phyloP scores from a whole-genome alignment of 2,113 vertebrate genomes.

The Limnothrissa miodon region DNA sequence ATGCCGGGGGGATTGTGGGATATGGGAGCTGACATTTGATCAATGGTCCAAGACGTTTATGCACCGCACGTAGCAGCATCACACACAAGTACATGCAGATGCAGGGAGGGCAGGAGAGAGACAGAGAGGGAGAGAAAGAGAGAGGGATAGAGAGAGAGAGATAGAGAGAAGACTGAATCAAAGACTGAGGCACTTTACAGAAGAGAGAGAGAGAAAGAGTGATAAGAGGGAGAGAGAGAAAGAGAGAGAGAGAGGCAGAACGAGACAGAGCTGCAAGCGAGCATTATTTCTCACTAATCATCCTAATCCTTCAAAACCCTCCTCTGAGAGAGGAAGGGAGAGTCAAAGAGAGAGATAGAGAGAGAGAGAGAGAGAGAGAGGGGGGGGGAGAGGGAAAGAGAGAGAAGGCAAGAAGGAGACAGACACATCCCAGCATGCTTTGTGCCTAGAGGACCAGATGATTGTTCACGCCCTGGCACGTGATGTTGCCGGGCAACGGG shows the following conservation, averaged over 20 bases:
- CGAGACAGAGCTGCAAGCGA: background rate
- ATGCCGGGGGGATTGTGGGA: background rate
- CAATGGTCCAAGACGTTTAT: conserved; percentile 8
- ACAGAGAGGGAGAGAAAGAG: background rate
- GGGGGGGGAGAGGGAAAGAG: background rate
- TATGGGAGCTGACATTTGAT: conserved; percentile 11
- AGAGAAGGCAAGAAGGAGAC: background rate
- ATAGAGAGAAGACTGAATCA: too few species aligned
- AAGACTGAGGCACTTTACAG: too few species aligned
- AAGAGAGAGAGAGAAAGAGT: background rate
- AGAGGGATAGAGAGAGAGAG: too few species aligned
- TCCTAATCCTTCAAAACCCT: background rate
- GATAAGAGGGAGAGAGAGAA: background rate
- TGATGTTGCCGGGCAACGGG: background rate
- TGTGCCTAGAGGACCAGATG: background rate
- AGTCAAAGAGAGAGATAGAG: too few species aligned
- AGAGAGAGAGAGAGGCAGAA: background rate
- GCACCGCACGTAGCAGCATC: background rate
- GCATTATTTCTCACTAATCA: background rate
- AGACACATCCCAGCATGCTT: conserved; percentile 10
- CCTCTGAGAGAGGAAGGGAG: too few species aligned
- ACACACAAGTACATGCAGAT: conserved; percentile 3
- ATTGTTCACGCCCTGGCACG: background rate
- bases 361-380: too few species aligned
- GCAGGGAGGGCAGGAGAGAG: background rate